Conservation (phyloP, 64 coral and sea anemone species). For the Porites lutea region DNA sequence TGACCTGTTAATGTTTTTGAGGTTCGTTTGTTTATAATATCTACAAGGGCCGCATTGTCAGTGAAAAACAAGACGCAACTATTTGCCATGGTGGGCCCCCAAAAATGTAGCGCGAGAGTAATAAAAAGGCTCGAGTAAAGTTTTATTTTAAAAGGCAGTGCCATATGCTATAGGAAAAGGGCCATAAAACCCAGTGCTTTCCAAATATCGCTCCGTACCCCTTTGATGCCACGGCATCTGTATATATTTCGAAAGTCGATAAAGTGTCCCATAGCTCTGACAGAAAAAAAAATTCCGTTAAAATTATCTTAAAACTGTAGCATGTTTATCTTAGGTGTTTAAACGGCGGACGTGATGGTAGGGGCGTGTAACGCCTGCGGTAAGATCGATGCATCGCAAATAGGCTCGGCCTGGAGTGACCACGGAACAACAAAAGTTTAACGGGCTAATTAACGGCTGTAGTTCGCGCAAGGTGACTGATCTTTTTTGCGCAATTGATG, state of each 20-base stretch:
- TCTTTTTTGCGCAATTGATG: background rate
- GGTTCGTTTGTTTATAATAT: slow-evolving; percentile 18
- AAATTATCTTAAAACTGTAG: background rate
- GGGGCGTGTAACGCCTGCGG: background rate
- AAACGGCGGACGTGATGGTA: slow-evolving; percentile 10
- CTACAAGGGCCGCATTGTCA: slow-evolving; percentile 25
- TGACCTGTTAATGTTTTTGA: background rate
- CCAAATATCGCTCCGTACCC: slow-evolving; percentile 18
- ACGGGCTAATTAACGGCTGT: background rate
- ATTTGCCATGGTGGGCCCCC: slow-evolving; percentile 8
- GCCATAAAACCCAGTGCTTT: slow-evolving; percentile 27
- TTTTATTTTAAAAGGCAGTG: background rate
- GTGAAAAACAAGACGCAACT: background rate
- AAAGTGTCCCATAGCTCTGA: background rate
- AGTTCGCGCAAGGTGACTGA: background rate
- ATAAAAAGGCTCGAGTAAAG: slow-evolving; percentile 30
- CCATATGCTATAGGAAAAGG: background rate
- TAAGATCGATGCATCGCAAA: slow-evolving; percentile 30
- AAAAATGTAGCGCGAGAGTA: slow-evolving; percentile 3
- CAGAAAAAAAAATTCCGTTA: slow-evolving; percentile 27
- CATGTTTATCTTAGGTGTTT: background rate
- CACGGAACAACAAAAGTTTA: background rate
- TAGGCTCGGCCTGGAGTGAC: slow-evolving; percentile 20
- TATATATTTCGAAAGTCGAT: background rate
- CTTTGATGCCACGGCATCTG: background rate